Evolutionary conservation across 2,113 vertebrate species (phyloP).

Genomic region (Eira barbara): DNA sequence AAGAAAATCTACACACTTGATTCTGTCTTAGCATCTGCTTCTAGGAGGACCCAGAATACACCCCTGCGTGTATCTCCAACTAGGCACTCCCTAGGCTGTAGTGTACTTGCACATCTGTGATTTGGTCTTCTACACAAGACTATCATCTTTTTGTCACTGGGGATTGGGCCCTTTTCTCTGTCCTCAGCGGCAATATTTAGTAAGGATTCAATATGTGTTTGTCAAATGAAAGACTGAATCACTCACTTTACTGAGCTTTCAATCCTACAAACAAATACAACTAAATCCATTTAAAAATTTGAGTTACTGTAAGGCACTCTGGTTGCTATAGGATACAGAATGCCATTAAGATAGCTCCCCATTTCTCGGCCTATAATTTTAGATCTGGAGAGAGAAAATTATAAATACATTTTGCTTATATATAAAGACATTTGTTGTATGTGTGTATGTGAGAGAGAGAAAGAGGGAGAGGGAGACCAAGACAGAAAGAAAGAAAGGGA

Average conservation of each 20-base stretch:
- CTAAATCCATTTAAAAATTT: conserved; percentile 52
- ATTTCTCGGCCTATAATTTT: conserved; percentile 56
- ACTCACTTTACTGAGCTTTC: conserved; percentile 40
- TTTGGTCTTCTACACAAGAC: neutral
- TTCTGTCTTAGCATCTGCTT: neutral
- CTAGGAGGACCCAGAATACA: neutral
- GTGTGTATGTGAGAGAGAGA: neutral
- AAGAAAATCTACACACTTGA: neutral
- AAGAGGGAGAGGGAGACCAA: neutral
- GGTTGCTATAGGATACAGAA: conserved; percentile 70
- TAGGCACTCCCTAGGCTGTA: neutral
- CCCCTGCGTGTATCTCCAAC: neutral
- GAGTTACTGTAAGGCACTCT: conserved; percentile 42
- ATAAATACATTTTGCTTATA: conserved; percentile 39
- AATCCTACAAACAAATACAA: conserved; percentile 45
- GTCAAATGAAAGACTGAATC: conserved; percentile 48
- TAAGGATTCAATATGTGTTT: conserved; percentile 28
- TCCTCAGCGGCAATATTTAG: conserved; percentile 27
- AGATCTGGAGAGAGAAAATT: conserved; percentile 45
- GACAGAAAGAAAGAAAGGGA: neutral
- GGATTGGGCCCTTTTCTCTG: neutral
- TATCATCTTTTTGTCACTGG: neutral
- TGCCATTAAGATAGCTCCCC: conserved; percentile 38
- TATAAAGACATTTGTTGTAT: neutral
- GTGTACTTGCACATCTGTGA: neutral